Base-by-base conservation (phyloP, 2,113 vertebrate species). In the Neolamprologus sp. region DNA sequence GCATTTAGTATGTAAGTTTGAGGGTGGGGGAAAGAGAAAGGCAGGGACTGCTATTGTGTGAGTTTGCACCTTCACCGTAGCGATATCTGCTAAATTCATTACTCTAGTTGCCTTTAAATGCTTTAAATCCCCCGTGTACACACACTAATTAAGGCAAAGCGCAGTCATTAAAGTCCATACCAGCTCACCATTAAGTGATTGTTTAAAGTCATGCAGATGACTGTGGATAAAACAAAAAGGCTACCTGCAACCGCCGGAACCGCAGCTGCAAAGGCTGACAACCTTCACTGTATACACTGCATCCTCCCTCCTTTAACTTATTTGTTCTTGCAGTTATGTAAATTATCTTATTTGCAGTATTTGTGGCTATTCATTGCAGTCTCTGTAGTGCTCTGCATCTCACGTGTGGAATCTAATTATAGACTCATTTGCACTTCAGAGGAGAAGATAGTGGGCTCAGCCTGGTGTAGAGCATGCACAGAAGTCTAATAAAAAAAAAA, bases 401-500 rank as follows among this genome's bases (percentile, higher is more conserved):
- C 90, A 90, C 73, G 9, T 93, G 85, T 88, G 55, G 84, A 93
- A 94, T 95, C 94, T 95, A 94, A 94, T 95, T 93, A 94, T 95
- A 92, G 87, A 82, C 89, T 93, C 49, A 95, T 96, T 95, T 95
- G 85, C 94, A 95, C 94, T 93, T 95, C 94, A 95, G 82, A 94
- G 90, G 73, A 85, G 81, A 65, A 89, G 85, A 91, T 84, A 60
- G 88, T 54, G 33, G 73, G 90, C 88, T 91, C 42, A 83, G 88
- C 89, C 80, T 37, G 79, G 88, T 85, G 85, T 89, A 91, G 85
- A 80, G 57, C 87, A 81, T 71, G 45, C 78, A 45, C 86, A 85
- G 81, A 84, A 85, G 73, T 87, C 92, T 85, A 87, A 35, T 33
- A 35, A 35, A 85, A 91, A 87, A 54, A 58, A 91, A 88, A 16